phyloP scores from a whole-genome alignment of 2,113 vertebrate genomes.

The Rousettus leschenaultii region DNA sequence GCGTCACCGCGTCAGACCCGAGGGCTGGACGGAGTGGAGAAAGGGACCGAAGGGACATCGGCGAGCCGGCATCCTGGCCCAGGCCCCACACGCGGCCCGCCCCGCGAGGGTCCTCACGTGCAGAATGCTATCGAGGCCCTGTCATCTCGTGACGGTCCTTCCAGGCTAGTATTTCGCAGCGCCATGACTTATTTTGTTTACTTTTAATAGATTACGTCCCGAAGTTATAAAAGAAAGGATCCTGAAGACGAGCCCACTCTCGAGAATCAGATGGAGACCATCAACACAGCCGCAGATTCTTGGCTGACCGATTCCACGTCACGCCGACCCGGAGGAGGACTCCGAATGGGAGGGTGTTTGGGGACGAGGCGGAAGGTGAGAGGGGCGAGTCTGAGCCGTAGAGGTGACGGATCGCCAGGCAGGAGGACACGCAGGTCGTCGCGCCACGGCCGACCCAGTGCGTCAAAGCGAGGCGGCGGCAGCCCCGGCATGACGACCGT shows the following conservation, averaged over 20 bases:
- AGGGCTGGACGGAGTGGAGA: fast-evolving
- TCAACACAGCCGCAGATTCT: not conserved
- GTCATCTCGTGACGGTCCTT: not conserved
- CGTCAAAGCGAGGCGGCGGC: too few relatives aligned
- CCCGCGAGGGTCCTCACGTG: fast-evolving
- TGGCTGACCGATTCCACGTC: not conserved
- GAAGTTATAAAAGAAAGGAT: not conserved
- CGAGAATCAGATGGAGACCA: not conserved
- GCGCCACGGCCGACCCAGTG: not conserved
- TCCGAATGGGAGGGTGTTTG: not conserved
- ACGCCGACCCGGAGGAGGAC: not conserved
- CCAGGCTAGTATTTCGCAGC: not conserved
- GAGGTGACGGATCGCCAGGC: not conserved
- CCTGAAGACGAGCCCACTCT: not conserved
- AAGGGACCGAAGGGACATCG: fast-evolving
- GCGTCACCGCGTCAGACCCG: fast-evolving
- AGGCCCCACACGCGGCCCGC: too few relatives aligned
- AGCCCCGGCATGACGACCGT: not conserved
- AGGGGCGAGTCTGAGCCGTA: not conserved
- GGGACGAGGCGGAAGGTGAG: not conserved
- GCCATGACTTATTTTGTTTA: not conserved
- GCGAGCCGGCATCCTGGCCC: fast-evolving
- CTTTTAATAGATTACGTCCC: not conserved
- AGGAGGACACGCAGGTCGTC: not conserved
- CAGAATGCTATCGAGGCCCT: not conserved